Evolutionary conservation across 1,140 invertebrate genomes (phyloP).

Genomic region (Papilio helenus): DNA sequence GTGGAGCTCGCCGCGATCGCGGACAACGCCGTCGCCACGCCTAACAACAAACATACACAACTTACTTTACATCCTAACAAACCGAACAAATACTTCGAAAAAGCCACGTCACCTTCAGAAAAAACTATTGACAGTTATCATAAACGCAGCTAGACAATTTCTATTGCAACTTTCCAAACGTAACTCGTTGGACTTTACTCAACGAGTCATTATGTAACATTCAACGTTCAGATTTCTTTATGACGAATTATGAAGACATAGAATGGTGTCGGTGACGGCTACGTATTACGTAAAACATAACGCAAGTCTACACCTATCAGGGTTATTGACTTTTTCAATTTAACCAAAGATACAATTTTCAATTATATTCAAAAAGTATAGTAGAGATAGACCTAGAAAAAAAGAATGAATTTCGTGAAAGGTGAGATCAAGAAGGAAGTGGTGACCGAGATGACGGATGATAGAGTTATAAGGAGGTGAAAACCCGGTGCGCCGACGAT

Average conservation of each 20-base stretch:
- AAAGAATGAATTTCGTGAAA: too few species aligned
- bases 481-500: too few species aligned
- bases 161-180: neutral
- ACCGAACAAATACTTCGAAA: too few species aligned
- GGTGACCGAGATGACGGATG: too few species aligned
- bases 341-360: neutral
- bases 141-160: neutral
- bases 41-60: constrained; percentile 68
- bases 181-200: neutral
- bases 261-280: neutral
- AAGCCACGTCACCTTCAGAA: too few species aligned
- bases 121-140: too few species aligned
- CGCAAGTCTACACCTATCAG: neutral
- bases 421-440: too few species aligned
- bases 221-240: constrained; percentile 3
- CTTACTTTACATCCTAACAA: too few species aligned
- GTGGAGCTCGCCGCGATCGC: constrained; percentile 93
- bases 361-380: too few species aligned
- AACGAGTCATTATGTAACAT: neutral
- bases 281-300: neutral
- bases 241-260: neutral
- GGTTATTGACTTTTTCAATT: neutral
- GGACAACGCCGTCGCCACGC: constrained; percentile 89
- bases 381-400: too few species aligned
- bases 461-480: too few species aligned